phyloP scores from a whole-genome alignment of 2,113 vertebrate genomes.

The Apodemus speciosus region DNA sequence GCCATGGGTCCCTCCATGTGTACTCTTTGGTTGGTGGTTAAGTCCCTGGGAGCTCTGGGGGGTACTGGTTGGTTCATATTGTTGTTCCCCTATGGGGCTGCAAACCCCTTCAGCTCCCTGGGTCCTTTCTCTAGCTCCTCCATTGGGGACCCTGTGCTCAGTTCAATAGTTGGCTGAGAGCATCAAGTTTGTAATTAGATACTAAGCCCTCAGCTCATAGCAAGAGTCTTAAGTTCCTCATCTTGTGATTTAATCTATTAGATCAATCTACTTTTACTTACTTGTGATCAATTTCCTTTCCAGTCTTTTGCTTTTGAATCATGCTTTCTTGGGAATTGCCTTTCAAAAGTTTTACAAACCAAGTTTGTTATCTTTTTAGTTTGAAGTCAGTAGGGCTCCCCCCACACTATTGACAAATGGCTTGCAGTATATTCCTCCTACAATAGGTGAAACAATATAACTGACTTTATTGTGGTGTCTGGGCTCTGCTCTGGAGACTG shows the following conservation, averaged over 20 bases:
- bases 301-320: neutral
- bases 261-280: neutral
- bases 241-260: neutral
- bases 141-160: no score
- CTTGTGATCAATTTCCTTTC: neutral
- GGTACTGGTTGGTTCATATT: no score
- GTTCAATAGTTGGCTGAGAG: no score
- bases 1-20: no score
- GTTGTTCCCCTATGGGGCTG: no score
- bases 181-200: neutral
- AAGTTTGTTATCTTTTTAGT: slow-evolving; percentile 60
- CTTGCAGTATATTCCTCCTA: slow-evolving; percentile 20
- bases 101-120: no score
- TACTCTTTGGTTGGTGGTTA: no score
- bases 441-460: slow-evolving; percentile 58
- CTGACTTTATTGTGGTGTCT: slow-evolving; percentile 62
- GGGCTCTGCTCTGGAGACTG: slow-evolving; percentile 26
- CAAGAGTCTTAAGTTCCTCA: neutral
- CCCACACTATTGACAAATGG: neutral
- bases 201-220: neutral
- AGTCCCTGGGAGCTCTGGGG: no score
- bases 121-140: no score
- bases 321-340: neutral
- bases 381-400: neutral
- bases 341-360: slow-evolving; percentile 31